These are phyloP conservation scores for Drosophila limbata DNA, from an alignment of 2,888 invertebrate species.

Conservation along the genomic window DNA sequence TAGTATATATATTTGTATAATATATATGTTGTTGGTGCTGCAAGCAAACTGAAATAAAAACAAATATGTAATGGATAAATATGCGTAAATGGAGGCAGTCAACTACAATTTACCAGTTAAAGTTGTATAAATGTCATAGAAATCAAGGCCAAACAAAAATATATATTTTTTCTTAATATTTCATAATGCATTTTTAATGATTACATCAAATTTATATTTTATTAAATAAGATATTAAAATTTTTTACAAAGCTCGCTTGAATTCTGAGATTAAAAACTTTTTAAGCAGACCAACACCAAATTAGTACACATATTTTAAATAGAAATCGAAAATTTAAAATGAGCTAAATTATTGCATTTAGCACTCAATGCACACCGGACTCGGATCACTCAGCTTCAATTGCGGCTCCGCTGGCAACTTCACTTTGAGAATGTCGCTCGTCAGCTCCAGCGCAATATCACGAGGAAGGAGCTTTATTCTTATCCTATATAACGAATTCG, in stretches of 20 bases:
- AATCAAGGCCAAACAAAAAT: constrained; percentile 50
- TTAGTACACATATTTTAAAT: neutral
- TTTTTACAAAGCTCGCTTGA: neutral
- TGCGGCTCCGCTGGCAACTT: constrained; percentile 3
- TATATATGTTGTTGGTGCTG: constrained; percentile 74
- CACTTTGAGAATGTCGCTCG: neutral
- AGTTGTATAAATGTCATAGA: constrained; percentile 62
- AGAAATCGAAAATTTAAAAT: neutral
- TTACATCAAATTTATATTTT: neutral
- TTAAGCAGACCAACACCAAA: neutral
- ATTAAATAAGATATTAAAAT: neutral
- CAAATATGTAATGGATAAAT: constrained; percentile 33
- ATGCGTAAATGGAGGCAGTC: constrained; percentile 41
- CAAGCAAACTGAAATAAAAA: constrained; percentile 67
- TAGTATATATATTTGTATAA: constrained; percentile 48
- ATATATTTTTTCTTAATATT: constrained; percentile 64
- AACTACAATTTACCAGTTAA: constrained; percentile 56
- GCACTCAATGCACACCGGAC: neutral
- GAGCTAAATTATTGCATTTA: neutral
- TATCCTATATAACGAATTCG: constrained; percentile 4
- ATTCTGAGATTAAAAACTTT: neutral
- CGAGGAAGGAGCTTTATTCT: neutral
- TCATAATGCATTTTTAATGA: constrained; percentile 32
- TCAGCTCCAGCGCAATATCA: neutral
- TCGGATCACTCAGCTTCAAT: constrained; percentile 1